Evolutionary conservation across 2,888 invertebrate species (phyloP).

Genomic region (Synanthedon vespiformis): DNA sequence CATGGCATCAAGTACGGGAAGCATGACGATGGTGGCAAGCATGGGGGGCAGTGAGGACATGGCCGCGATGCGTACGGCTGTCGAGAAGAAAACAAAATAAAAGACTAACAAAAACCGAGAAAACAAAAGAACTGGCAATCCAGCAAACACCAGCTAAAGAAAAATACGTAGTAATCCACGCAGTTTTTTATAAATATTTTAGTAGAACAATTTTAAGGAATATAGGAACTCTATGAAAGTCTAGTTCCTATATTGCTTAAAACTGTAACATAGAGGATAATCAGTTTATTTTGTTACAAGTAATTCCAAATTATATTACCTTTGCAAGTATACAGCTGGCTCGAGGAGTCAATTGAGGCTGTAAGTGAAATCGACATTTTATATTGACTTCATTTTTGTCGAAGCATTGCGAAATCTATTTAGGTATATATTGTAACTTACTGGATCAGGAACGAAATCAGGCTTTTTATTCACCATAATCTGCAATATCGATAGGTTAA

Average conservation of each 20-base stretch:
- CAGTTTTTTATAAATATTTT: too few species aligned
- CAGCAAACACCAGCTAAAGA: too few species aligned
- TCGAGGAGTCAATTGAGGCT: constrained; percentile 45
- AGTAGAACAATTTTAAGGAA: too few species aligned
- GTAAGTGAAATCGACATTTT: constrained; percentile 4
- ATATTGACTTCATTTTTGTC: neutral
- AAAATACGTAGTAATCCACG: too few species aligned
- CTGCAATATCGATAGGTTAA: constrained; percentile 13
- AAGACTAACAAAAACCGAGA: too few species aligned
- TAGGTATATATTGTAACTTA: constrained; percentile 13
- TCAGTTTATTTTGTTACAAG: too few species aligned
- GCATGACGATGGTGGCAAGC: constrained; percentile 42
- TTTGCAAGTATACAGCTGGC: constrained; percentile 43
- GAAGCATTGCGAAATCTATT: neutral
- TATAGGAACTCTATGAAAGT: too few species aligned
- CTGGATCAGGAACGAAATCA: constrained; percentile 26
- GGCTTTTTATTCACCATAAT: constrained; percentile 33
- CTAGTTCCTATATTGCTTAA: too few species aligned
- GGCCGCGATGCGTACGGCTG: constrained; percentile 43
- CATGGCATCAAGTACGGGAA: constrained; percentile 59
- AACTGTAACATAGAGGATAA: too few species aligned
- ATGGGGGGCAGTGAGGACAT: constrained; percentile 45
- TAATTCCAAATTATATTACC: constrained; percentile 14
- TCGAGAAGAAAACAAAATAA: too few species aligned
- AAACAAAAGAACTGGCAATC: too few species aligned